Evolutionary conservation across 1,140 invertebrate species (phyloP).

Genomic region (Muscidifurax raptorellus): DNA sequence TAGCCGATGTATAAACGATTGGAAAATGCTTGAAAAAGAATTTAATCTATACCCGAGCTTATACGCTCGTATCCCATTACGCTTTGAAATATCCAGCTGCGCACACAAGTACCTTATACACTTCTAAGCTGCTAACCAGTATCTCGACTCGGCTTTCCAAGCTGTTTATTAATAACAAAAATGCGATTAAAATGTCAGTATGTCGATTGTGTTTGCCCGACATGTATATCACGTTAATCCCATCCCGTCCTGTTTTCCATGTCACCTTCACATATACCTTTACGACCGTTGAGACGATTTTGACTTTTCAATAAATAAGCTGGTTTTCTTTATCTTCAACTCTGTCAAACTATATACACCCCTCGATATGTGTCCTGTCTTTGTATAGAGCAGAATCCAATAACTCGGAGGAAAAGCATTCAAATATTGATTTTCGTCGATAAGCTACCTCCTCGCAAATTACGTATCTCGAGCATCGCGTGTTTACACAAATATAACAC

Average conservation of each 20-base stretch:
- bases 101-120: background rate
- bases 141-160: slow-evolving; percentile 17
- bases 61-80: background rate
- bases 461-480: background rate
- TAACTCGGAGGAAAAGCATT: background rate
- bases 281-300: no score
- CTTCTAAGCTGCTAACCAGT: background rate
- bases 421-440: background rate
- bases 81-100: slow-evolving; percentile 25
- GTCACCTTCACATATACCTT: no score
- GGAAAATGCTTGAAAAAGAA: slow-evolving; percentile 15
- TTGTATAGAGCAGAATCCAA: background rate
- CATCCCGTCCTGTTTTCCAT: no score
- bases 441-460: background rate
- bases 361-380: background rate
- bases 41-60: background rate
- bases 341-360: no score
- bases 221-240: background rate
- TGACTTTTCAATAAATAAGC: no score
- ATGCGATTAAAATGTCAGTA: slow-evolving; percentile 10
- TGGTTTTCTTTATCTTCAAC: no score
- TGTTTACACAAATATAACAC: background rate
- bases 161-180: slow-evolving; percentile 15
- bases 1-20: background rate
- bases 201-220: no score